Evolutionary conservation across 2,113 vertebrate genomes (phyloP).

Genomic region (Mustela nigripes): DNA sequence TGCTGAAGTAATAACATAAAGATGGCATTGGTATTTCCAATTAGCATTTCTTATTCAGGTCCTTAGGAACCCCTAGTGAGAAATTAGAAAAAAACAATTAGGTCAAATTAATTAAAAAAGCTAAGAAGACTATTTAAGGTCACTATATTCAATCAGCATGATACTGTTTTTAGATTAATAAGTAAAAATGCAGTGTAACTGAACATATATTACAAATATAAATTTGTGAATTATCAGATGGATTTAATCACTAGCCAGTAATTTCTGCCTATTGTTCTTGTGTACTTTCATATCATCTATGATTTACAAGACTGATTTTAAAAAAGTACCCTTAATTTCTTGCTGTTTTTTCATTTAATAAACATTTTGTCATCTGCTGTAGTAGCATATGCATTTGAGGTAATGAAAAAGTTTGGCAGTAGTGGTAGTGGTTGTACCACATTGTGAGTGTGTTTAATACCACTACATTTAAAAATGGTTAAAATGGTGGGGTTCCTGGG

Average conservation of each 20-base stretch:
- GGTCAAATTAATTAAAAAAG: constrained; percentile 18
- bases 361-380: not conserved
- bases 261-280: not conserved
- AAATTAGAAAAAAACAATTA: constrained; percentile 36
- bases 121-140: not conserved
- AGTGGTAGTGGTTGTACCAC: not conserved
- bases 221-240: not conserved
- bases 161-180: constrained; percentile 1
- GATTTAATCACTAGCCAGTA: not conserved
- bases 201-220: not conserved
- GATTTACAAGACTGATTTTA: not conserved
- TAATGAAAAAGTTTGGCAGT: not conserved
- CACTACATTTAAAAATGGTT: not conserved
- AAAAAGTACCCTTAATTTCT: not conserved
- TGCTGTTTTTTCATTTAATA: not conserved
- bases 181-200: not conserved
- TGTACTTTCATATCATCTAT: not conserved
- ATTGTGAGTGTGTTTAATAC: not conserved
- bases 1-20: not conserved
- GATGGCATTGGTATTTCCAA: not conserved
- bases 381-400: not conserved
- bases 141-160: not conserved
- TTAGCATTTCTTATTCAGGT: not conserved
- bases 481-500: too few species aligned
- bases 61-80: not conserved